Conservation (phyloP, 2,797 vertebrate genomes). For the Phylloscopus collybita region DNA sequence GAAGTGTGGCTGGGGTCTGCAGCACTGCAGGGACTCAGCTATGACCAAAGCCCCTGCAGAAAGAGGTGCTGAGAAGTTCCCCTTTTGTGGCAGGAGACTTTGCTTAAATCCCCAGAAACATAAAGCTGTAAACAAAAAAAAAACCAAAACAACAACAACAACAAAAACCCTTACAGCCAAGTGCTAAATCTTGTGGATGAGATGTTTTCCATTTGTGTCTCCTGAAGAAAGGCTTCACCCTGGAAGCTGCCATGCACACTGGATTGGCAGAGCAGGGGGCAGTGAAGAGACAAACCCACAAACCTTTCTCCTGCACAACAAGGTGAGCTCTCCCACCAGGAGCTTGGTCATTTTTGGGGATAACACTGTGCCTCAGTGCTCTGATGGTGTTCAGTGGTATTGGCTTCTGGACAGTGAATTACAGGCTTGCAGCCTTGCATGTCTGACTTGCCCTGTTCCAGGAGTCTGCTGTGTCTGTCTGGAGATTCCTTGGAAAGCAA, state of each 20-base stretch:
- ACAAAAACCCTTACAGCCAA: not conserved
- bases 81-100: rapidly evolving
- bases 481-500: not conserved
- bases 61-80: not conserved
- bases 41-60: rapidly evolving
- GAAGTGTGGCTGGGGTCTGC: rapidly evolving
- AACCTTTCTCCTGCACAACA: not conserved
- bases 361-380: rapidly evolving
- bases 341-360: not conserved
- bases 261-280: not conserved
- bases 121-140: not conserved
- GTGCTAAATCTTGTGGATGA: not conserved
- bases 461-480: not conserved
- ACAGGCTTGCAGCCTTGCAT: rapidly evolving
- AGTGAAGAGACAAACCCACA: not conserved
- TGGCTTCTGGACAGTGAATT: rapidly evolving
- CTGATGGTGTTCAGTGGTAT: rapidly evolving
- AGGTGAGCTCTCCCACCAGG: rapidly evolving
- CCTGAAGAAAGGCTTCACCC: not conserved
- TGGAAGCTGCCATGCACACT: not conserved
- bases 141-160: no score
- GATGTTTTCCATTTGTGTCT: rapidly evolving
- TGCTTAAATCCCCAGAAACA: not conserved
- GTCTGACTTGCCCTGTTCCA: not conserved
- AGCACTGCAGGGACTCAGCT: rapidly evolving